Evolutionary conservation across 1,140 invertebrate genomes (phyloP).

Genomic region (Musca domestica): DNA sequence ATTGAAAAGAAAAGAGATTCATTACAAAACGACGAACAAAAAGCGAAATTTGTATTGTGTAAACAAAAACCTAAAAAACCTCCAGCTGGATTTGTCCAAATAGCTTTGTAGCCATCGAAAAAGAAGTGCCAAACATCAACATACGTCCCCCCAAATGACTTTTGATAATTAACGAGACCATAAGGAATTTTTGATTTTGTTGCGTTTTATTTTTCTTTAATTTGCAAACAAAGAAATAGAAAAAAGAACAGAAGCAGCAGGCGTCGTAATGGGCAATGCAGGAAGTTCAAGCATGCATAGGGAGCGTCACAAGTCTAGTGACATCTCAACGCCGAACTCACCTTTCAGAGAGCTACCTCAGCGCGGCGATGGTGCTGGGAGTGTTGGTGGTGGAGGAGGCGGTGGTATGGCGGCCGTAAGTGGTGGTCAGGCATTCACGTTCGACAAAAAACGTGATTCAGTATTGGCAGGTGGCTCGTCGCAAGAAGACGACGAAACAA

Average conservation of each 20-base stretch:
- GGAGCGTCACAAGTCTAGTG: constrained; percentile 51
- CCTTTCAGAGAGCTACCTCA: constrained; percentile 38
- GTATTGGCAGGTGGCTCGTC: constrained; percentile 52
- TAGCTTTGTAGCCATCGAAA: not conserved
- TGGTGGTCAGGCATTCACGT: constrained; percentile 80
- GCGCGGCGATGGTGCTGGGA: constrained; percentile 29
- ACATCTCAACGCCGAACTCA: constrained; percentile 48
- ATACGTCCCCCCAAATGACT: constrained; percentile 9
- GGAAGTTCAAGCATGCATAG: constrained; percentile 48
- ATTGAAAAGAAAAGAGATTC: too few relatives aligned
- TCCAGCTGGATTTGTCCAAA: too few relatives aligned
- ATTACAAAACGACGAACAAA: too few relatives aligned
- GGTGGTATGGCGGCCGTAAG: constrained; percentile 19
- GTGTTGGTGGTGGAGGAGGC: constrained; percentile 24
- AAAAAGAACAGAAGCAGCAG: too few relatives aligned
- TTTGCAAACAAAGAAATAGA: not conserved
- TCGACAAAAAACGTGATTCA: constrained; percentile 69
- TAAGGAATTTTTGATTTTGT: not conserved
- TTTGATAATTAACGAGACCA: not conserved
- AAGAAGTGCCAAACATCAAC: constrained; percentile 4
- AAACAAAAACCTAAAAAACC: too few relatives aligned
- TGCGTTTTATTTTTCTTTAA: too few relatives aligned
- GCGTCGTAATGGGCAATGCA: constrained; percentile 50
- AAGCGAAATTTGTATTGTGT: too few relatives aligned
- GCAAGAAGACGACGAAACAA: constrained; percentile 65